Percentiles rank a stretch among this genome's conserved stretches.
phyloP scores from a whole-genome alignment of 2,113 vertebrate species.

The Halcyon senegalensis region DNA sequence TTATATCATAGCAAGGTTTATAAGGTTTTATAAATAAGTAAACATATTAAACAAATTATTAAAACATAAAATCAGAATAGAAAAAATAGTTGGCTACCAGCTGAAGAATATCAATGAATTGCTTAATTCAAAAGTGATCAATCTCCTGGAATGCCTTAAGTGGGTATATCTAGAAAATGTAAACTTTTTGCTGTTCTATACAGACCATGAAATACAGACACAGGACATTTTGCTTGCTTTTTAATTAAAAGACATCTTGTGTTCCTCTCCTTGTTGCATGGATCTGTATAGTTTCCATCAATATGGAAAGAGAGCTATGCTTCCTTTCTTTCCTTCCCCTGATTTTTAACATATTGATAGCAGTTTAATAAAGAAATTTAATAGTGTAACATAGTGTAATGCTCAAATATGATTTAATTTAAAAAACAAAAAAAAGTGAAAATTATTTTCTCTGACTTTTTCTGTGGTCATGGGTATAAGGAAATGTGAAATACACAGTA shows the following conservation, averaged over 20 bases:
- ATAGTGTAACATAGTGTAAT: neutral
- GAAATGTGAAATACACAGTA: neutral
- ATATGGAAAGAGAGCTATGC: neutral
- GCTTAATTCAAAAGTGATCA: neutral
- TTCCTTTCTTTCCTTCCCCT: neutral
- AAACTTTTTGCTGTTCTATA: neutral
- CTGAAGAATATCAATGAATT: neutral
- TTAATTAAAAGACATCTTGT: neutral
- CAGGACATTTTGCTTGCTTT: neutral
- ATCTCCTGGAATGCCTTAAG: neutral
- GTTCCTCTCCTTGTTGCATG: neutral
- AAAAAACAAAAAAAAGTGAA: neutral
- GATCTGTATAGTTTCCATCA: neutral
- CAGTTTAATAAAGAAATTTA: neutral
- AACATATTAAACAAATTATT: neutral
- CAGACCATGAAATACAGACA: neutral
- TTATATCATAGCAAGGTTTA: neutral
- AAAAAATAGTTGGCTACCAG: neutral
- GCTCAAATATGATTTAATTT: neutral
- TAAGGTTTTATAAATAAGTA: neutral
- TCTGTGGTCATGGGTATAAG: neutral
- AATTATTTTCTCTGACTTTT: neutral
- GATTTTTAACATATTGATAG: neutral
- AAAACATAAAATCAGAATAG: neutral
- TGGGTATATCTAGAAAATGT: neutral